Conservation (phyloP, 2,113 vertebrate genomes). For the Vimba vimba region DNA sequence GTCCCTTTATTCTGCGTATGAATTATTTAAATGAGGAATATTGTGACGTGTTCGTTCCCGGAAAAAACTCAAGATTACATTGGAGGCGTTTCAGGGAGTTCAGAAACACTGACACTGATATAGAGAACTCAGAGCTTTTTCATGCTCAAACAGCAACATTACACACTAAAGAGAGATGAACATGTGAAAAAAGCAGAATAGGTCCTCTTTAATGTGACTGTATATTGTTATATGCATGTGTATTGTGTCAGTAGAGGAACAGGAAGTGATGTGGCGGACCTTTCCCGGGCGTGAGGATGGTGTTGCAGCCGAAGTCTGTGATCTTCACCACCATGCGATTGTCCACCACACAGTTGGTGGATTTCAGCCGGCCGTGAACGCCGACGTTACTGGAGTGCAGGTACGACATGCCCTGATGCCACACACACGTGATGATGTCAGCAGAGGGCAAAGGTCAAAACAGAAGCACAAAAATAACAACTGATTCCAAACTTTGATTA, state of each 20-base stretch:
- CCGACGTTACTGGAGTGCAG: conserved; percentile 92
- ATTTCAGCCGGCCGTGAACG: conserved; percentile 93
- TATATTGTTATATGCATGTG: background rate
- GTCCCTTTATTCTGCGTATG: no score
- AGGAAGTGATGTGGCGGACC: conserved; percentile 68
- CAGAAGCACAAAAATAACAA: background rate
- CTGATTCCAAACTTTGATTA: background rate
- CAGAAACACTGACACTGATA: no score
- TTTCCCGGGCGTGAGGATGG: conserved; percentile 84
- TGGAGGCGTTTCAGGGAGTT: no score
- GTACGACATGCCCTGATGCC: conserved; percentile 92
- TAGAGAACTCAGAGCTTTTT: no score
- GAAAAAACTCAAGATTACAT: no score
- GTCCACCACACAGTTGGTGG: conserved; percentile 96
- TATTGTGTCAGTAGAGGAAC: background rate
- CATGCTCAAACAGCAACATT: no score
- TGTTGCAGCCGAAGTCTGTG: conserved; percentile 95
- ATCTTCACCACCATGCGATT: conserved; percentile 99
- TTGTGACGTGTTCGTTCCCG: no score
- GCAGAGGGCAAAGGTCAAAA: conserved; percentile 18
- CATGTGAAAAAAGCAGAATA: no score
- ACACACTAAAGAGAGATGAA: no score
- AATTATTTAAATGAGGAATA: no score
- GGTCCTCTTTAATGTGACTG: background rate
- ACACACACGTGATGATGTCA: background rate